phyloP scores from a whole-genome alignment of 2,797 vertebrate species.

The Brachyrhaphis roseni region DNA sequence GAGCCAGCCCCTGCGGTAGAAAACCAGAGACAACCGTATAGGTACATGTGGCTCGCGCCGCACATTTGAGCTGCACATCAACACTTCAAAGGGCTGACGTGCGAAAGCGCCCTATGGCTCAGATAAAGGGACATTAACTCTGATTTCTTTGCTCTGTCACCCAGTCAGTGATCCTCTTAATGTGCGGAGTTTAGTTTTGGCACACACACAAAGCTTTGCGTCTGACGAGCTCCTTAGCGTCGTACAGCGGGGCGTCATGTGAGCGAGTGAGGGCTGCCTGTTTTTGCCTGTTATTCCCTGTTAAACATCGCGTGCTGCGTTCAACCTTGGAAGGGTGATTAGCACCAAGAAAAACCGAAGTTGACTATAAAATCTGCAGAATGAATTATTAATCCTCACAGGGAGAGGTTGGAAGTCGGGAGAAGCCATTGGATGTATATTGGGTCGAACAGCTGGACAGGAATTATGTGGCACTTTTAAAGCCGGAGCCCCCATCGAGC shows the following conservation, averaged over 20 bases:
- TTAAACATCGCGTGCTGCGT: conserved; percentile 63
- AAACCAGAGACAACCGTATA: conserved; percentile 70
- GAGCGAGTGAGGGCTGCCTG: conserved; percentile 64
- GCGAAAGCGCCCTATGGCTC: conserved; percentile 68
- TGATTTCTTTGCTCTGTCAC: conserved; percentile 73
- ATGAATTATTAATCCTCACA: conserved; percentile 68
- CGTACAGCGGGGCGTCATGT: conserved; percentile 70
- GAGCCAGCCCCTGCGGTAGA: conserved; percentile 73
- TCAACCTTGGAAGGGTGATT: conserved; percentile 57
- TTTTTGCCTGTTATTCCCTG: conserved; percentile 66
- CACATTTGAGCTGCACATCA: conserved; percentile 57
- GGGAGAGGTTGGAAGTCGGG: conserved; percentile 52
- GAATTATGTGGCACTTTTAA: conserved; percentile 65
- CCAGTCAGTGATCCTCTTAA: conserved; percentile 77
- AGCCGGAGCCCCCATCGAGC: conserved; percentile 65
- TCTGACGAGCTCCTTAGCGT: conserved; percentile 71
- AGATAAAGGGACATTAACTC: conserved; percentile 78
- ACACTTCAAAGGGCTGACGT: conserved; percentile 69
- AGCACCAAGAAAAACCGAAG: conserved; percentile 52
- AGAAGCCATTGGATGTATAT: conserved; percentile 56
- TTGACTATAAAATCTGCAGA: conserved; percentile 46
- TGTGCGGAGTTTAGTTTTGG: conserved; percentile 78
- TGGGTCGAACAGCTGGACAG: conserved; percentile 66
- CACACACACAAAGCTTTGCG: conserved; percentile 72
- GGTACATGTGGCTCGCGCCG: conserved; percentile 58